phyloP scores from a whole-genome alignment of 2,888 invertebrate species.

The Seira sanloemensis region DNA sequence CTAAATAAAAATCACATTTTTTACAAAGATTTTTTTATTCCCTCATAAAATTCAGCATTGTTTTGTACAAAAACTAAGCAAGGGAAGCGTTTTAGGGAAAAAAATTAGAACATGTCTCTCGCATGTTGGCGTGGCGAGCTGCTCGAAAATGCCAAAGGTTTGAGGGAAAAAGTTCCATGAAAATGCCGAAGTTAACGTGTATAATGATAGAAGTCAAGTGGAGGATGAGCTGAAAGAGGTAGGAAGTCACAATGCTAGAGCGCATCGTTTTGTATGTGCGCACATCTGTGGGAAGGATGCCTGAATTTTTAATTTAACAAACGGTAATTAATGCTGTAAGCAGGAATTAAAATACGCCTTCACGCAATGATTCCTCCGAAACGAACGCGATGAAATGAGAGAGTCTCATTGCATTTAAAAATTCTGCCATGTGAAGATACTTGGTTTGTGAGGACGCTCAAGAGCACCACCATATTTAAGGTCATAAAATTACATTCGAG shows the following conservation, averaged over 20 bases:
- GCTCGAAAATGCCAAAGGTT: slow-evolving; percentile 36
- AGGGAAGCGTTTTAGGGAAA: slow-evolving; percentile 33
- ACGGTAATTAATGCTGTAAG: slow-evolving; percentile 62
- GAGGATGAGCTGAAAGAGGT: neutral
- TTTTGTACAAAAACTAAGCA: slow-evolving; percentile 39
- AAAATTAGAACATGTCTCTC: slow-evolving; percentile 51
- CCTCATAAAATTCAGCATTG: slow-evolving; percentile 31
- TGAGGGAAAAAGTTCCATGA: slow-evolving; percentile 58
- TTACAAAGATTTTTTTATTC: neutral
- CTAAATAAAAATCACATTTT: slow-evolving; percentile 49
- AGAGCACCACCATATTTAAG: neutral
- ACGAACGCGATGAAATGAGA: slow-evolving; percentile 25
- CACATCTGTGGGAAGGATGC: slow-evolving; percentile 64
- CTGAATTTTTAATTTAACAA: slow-evolving; percentile 58
- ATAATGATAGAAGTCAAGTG: slow-evolving; percentile 27
- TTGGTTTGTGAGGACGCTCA: neutral
- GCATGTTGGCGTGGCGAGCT: slow-evolving; percentile 63
- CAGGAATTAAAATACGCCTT: slow-evolving; percentile 60
- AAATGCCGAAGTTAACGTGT: slow-evolving; percentile 60
- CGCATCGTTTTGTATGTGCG: slow-evolving; percentile 28
- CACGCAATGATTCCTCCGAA: slow-evolving; percentile 57
- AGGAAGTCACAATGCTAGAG: slow-evolving; percentile 63
- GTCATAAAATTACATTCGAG: slow-evolving; percentile 62
- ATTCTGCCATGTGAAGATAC: neutral
- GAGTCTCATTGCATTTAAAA: neutral